Evolutionary conservation across 2,113 vertebrate species (phyloP).

Genomic region (Salvelinus namaycush): DNA sequence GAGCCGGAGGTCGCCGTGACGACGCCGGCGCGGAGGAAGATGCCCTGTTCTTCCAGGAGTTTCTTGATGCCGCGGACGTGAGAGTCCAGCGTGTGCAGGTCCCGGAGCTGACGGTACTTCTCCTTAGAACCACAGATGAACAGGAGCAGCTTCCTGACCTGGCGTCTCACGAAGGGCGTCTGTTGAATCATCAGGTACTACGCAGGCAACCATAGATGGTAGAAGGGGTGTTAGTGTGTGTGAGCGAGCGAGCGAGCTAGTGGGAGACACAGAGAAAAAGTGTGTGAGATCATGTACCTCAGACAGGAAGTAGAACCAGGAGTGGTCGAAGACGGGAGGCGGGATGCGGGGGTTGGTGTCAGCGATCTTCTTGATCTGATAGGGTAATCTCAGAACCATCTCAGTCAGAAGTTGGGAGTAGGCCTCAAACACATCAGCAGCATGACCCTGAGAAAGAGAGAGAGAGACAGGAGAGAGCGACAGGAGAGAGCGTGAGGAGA

Average conservation of each 20-base stretch:
- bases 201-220: not conserved
- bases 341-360: slow-evolving; percentile 93
- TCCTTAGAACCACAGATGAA: slow-evolving; percentile 99
- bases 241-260: not conserved
- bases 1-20: slow-evolving; percentile 95
- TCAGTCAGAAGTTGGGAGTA: slow-evolving; percentile 97
- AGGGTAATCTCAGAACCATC: slow-evolving; percentile 95
- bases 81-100: slow-evolving; percentile 94
- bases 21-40: slow-evolving; percentile 90
- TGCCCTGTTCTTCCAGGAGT: slow-evolving; percentile 94
- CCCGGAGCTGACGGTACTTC: slow-evolving; percentile 94
- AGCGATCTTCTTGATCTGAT: slow-evolving; percentile 99
- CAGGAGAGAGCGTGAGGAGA: not conserved
- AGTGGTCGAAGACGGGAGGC: slow-evolving; percentile 95
- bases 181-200: slow-evolving; percentile 99
- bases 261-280: not conserved
- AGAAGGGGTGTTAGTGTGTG: too few species aligned
- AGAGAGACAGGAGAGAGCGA: not conserved
- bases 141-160: slow-evolving; percentile 94
- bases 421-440: slow-evolving; percentile 97
- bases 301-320: slow-evolving; percentile 97
- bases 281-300: slow-evolving; percentile 74
- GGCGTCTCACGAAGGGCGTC: slow-evolving; percentile 93
- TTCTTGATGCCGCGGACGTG: slow-evolving; percentile 94
- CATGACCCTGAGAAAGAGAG: slow-evolving; percentile 82